These are phyloP conservation scores for Plestiodon gilberti DNA, from an alignment of 2,113 vertebrate species.

Conservation along the genomic window DNA sequence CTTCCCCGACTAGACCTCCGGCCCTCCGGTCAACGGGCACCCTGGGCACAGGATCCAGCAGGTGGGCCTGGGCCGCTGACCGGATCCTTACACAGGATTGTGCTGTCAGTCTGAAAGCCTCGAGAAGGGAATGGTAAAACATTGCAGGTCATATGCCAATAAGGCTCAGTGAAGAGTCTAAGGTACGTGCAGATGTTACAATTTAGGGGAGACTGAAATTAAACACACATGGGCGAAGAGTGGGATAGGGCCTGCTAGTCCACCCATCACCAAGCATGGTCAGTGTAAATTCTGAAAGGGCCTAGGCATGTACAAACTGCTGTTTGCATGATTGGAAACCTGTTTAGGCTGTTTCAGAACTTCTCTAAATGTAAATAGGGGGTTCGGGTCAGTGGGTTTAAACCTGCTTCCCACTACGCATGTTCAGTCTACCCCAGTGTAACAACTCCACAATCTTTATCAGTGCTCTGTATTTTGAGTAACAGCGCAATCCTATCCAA, in stretches of 20 bases:
- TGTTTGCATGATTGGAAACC: neutral
- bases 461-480: neutral
- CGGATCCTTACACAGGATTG: no score
- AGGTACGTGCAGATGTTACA: neutral
- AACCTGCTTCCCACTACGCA: neutral
- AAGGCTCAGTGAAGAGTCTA: neutral
- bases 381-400: neutral
- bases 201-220: neutral
- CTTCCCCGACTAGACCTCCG: no score
- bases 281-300: neutral
- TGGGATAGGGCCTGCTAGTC: neutral
- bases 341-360: neutral
- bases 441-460: neutral
- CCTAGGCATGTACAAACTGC: neutral
- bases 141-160: slow-evolving; percentile 31
- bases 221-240: neutral
- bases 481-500: no score
- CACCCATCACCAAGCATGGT: neutral
- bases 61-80: no score
- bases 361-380: neutral
- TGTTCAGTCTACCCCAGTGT: neutral
- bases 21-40: no score
- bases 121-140: slow-evolving; percentile 5
- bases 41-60: no score
- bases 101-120: slow-evolving; percentile 9